Percentiles rank a stretch among this genome's conserved stretches.
phyloP scores from a whole-genome alignment of 2,888 invertebrate genomes.

The Stenchaetothrips biformis region DNA sequence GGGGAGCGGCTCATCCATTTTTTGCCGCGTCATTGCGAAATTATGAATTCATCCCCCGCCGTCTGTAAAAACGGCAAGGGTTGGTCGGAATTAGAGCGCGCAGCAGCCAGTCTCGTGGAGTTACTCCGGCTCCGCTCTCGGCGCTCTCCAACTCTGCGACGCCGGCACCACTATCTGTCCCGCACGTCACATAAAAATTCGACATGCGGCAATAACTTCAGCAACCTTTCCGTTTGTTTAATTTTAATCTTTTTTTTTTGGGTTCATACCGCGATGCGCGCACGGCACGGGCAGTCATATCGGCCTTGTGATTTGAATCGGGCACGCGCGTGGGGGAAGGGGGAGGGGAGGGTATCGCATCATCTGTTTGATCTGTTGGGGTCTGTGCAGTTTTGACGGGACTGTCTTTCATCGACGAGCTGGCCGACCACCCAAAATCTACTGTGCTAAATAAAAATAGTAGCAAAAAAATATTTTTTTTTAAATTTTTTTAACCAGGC shows the following conservation, averaged over 20 bases:
- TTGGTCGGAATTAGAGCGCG: too few species aligned
- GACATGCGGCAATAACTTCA: neutral
- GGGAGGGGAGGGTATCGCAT: neutral
- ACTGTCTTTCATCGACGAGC: neutral
- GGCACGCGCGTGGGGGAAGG: neutral
- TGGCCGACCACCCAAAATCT: neutral
- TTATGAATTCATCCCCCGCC: too few species aligned
- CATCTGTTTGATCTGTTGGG: constrained; percentile 8
- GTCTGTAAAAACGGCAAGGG: too few species aligned
- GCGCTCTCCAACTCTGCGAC: neutral
- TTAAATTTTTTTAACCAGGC: too few species aligned
- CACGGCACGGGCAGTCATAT: neutral
- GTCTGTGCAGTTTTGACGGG: too few species aligned
- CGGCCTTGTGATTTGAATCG: neutral
- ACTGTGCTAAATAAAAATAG: neutral
- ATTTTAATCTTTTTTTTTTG: neutral
- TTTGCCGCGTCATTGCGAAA: too few species aligned
- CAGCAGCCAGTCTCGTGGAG: too few species aligned
- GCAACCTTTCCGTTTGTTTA: neutral
- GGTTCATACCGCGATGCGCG: neutral
- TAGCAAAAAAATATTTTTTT: neutral
- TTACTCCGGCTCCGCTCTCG: too few species aligned
- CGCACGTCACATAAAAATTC: neutral
- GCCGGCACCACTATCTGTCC: neutral
- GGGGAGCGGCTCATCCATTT: too few species aligned